These are phyloP conservation scores for Plutella xylostella DNA, from an alignment of 2,888 invertebrate species.

Conservation along the genomic window DNA sequence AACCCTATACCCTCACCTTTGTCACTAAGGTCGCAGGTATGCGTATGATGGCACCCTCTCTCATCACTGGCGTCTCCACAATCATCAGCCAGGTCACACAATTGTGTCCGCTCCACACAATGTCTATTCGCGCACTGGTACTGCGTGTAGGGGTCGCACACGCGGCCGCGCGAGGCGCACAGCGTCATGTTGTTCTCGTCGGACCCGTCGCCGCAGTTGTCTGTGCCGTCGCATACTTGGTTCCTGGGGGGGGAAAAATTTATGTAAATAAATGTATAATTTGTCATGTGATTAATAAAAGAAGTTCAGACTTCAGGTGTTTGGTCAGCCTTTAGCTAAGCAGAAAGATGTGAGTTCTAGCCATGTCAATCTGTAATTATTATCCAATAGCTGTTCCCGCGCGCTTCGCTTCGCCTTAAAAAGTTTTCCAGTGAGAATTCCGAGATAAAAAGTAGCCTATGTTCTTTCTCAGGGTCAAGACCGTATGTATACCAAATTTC, in stretches of 20 bases:
- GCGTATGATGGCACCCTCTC: constrained; percentile 84
- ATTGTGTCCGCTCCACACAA: constrained; percentile 81
- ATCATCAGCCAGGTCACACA: constrained; percentile 92
- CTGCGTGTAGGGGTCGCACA: constrained; percentile 82
- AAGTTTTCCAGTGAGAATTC: too few species aligned
- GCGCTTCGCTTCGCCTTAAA: too few species aligned
- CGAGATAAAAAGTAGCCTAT: too few species aligned
- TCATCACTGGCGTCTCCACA: constrained; percentile 94
- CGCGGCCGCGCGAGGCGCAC: constrained; percentile 80
- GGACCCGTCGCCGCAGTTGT: constrained; percentile 94
- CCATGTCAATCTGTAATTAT: too few species aligned
- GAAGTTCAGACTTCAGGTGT: too few species aligned
- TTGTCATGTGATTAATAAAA: too few species aligned
- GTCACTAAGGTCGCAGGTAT: constrained; percentile 60
- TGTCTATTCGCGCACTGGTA: constrained; percentile 90
- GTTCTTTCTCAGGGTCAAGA: too few species aligned
- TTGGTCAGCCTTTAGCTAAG: too few species aligned
- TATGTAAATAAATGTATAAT: too few species aligned
- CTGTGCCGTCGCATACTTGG: constrained; percentile 90
- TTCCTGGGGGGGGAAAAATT: constrained; percentile 61
- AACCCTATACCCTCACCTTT: constrained; percentile 44
- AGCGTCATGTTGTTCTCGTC: constrained; percentile 96
- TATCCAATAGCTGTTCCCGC: too few species aligned
- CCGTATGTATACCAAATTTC: too few species aligned
- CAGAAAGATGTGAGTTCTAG: too few species aligned